These are phyloP conservation scores for Chorisops tibialis DNA, from an alignment of 2,888 invertebrate species.

Conservation along the genomic window DNA sequence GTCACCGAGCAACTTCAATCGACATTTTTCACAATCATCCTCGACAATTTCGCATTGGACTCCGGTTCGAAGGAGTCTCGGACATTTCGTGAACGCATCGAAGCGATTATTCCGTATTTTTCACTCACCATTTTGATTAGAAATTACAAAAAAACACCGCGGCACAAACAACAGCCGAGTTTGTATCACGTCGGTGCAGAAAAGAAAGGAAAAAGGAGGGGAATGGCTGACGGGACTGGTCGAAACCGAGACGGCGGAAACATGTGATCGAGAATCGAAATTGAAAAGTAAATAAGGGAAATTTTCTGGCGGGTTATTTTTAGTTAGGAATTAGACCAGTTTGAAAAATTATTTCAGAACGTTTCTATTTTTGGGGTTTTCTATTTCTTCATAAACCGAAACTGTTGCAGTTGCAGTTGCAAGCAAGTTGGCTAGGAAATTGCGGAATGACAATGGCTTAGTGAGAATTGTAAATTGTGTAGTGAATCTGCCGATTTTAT, in stretches of 20 bases:
- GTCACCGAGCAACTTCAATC: conserved; percentile 18
- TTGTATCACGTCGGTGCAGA: conserved; percentile 29
- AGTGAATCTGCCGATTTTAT: no score
- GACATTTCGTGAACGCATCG: not conserved
- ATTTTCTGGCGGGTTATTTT: no score
- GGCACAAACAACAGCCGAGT: conserved; percentile 17
- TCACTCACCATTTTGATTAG: conserved; percentile 34
- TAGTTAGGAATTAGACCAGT: no score
- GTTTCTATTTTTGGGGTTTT: no score
- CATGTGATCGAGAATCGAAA: not conserved
- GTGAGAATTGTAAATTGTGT: no score
- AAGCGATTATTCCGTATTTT: conserved; percentile 10
- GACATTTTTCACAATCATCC: conserved; percentile 24
- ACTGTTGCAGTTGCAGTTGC: no score
- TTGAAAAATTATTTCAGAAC: no score
- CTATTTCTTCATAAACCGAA: no score
- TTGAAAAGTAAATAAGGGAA: no score
- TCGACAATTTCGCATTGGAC: not conserved
- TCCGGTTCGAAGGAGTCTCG: no score
- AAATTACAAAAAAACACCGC: conserved; percentile 20
- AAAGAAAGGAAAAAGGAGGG: conserved; percentile 30
- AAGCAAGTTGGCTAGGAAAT: no score
- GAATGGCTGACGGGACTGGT: not conserved
- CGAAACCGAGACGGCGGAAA: not conserved
- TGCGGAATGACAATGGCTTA: no score